phyloP scores from a whole-genome alignment of 2,113 vertebrate genomes.

The Stegostoma tigrinum region DNA sequence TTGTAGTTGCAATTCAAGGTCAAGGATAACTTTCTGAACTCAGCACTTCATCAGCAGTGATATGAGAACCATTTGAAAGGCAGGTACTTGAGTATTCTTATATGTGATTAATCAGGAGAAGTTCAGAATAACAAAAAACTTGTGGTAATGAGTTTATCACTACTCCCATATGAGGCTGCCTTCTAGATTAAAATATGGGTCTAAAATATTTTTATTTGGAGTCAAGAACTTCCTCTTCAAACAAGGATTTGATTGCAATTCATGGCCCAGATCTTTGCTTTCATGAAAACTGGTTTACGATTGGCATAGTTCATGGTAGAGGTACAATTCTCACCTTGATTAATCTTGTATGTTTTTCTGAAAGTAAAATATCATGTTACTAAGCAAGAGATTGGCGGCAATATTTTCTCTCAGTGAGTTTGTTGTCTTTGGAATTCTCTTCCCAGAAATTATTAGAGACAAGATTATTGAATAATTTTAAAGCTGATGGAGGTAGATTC shows the following conservation, averaged over 20 bases:
- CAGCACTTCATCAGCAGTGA: not conserved
- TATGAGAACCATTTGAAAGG: not conserved
- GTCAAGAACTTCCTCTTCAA: not conserved
- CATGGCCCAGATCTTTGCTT: not conserved
- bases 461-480: no score
- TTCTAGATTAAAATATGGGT: not conserved
- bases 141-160: not conserved
- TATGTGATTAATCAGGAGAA: not conserved
- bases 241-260: not conserved
- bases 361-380: not conserved
- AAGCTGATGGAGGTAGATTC: no score
- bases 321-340: not conserved
- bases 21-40: not conserved
- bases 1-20: not conserved
- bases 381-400: no score
- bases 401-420: no score
- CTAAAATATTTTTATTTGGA: not conserved
- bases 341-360: not conserved
- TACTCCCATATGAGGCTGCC: not conserved
- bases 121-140: slow-evolving; percentile 3
- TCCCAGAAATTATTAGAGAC: no score
- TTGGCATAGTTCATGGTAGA: not conserved
- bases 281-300: not conserved
- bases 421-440: no score
- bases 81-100: not conserved